Base-by-base conservation (phyloP, 2,113 vertebrate species). In the Miniopterus natalensis region DNA sequence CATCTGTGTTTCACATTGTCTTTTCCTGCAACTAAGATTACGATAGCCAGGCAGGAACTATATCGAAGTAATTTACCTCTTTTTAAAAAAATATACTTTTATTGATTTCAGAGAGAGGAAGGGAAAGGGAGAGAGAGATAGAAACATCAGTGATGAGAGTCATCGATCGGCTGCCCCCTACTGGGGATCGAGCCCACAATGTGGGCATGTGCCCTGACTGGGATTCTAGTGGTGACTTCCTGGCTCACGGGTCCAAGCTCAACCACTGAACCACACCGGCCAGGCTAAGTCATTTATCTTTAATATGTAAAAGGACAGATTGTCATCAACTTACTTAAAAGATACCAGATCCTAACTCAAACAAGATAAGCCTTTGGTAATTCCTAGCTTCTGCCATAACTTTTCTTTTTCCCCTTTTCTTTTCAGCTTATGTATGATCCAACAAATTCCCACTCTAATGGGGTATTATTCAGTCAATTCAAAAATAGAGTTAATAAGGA, bases 401-500 rank as follows among this genome's bases (percentile, higher is more conserved):
- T 75, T 83, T 84, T 42, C 8, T 78, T 70, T 70, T 27, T 20
- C 8, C 13, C 45, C 66, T 74, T 42, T 91, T 75, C 55, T 92
- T 90, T 89, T 47, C 53, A 71, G 61, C n/a, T 87, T 89, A 94
- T 94, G 55, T 68, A 81, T 95, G 57, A 92, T 65, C 83, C 75
- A 89, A 83, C 59, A 92, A 96, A 93, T 95, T 92, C 80, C 12
- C 55, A 55, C 36, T 92, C 75, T 95, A 87, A 90, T 63, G 96
- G 90, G 75, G 4, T 95, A 49, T 95, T 73, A 20, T 45, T 84
- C 5, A 59, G 65, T 75, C 84, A 97, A 23, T 80, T 95, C 10
- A 90, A 95, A 94, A 94, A 88, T 12, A 92, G 65, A 97, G 51
- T 94, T 92, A 92, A 89, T 91, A 90, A 92, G 23, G 29, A 74